Evolutionary conservation across 2,888 invertebrate species (phyloP).

Genomic region (Ctena decussata): DNA sequence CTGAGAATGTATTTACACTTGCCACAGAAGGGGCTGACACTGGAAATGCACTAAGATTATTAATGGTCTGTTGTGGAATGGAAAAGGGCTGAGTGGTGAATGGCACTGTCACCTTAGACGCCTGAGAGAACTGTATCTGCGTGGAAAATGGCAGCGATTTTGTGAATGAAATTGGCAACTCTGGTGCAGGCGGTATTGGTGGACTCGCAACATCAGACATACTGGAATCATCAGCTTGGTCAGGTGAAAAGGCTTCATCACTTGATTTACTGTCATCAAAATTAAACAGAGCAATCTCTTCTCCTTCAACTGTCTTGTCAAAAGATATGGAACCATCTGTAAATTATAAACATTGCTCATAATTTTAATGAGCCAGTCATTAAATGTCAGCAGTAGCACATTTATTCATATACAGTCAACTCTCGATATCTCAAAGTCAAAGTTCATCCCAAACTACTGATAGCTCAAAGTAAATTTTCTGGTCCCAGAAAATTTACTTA

Average conservation of each 20-base stretch:
- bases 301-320: slow-evolving; percentile 96
- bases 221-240: slow-evolving; percentile 78
- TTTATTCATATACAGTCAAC: no score
- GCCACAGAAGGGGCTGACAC: slow-evolving; percentile 34
- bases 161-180: slow-evolving; percentile 61
- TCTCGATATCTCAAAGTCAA: no score
- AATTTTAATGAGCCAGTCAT: no score
- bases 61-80: slow-evolving; percentile 62
- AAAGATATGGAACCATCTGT: slow-evolving; percentile 95
- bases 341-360: no score
- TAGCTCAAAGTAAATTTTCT: no score
- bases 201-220: slow-evolving; percentile 81
- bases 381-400: no score
- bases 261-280: slow-evolving; percentile 92
- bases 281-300: slow-evolving; percentile 89
- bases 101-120: slow-evolving; percentile 64
- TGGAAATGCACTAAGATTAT: slow-evolving; percentile 33
- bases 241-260: slow-evolving; percentile 86
- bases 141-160: slow-evolving; percentile 65
- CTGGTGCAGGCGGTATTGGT: slow-evolving; percentile 75
- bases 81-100: slow-evolving; percentile 64
- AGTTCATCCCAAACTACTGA: no score
- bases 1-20: slow-evolving; percentile 49
- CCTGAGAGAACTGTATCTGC: slow-evolving; percentile 59
- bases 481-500: no score